These are phyloP conservation scores for Leptopilina syphax DNA, from an alignment of 2,888 invertebrate species.

Conservation along the genomic window DNA sequence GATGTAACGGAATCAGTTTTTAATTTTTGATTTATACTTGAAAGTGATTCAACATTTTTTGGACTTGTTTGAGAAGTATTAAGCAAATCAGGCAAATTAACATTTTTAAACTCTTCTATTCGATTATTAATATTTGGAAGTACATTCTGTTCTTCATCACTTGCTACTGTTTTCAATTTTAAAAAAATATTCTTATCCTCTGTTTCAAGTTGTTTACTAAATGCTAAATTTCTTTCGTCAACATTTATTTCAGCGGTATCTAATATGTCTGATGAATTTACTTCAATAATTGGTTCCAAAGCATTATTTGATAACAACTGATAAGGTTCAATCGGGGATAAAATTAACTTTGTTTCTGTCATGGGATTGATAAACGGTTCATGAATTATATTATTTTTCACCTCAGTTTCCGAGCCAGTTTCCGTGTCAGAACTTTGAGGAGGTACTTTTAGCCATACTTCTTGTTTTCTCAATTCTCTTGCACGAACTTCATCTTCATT, in stretches of 20 bases:
- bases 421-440: slow-evolving; percentile 82
- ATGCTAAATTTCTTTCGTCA: slow-evolving; percentile 43
- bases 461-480: slow-evolving; percentile 83
- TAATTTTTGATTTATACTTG: slow-evolving; percentile 56
- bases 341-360: slow-evolving; percentile 15
- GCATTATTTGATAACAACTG: neutral
- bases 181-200: slow-evolving; percentile 18
- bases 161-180: neutral
- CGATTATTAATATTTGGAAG: too few relatives aligned
- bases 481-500: slow-evolving; percentile 85
- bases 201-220: slow-evolving; percentile 26
- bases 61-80: slow-evolving; percentile 66
- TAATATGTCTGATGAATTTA: neutral
- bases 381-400: slow-evolving; percentile 76
- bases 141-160: too few relatives aligned
- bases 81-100: slow-evolving; percentile 68
- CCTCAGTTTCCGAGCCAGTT: slow-evolving; percentile 85
- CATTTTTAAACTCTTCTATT: slow-evolving; percentile 21
- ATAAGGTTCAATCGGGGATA: neutral
- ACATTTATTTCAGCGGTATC: slow-evolving; percentile 37
- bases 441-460: slow-evolving; percentile 83
- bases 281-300: neutral
- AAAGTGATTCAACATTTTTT: slow-evolving; percentile 57
- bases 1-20: slow-evolving; percentile 56
- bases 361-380: slow-evolving; percentile 46